Evolutionary conservation across 1,140 invertebrate species (phyloP).

Genomic region (Nilaparvata lugens): DNA sequence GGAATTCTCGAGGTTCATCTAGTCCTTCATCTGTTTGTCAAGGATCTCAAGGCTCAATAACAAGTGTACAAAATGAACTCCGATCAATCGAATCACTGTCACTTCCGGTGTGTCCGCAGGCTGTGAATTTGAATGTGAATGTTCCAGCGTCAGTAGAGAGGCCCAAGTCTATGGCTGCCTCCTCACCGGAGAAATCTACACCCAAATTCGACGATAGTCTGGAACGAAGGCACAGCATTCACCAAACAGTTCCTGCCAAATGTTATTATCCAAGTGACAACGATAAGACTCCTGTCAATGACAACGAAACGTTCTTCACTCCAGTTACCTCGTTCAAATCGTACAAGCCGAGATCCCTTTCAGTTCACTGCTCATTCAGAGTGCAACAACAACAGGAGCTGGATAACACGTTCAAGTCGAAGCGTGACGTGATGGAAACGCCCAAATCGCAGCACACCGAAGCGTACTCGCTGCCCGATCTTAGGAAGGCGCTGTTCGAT

Average conservation of each 20-base stretch:
- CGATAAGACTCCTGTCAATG: not conserved
- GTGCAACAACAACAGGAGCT: constrained; percentile 7
- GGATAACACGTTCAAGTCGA: not conserved
- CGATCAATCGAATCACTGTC: too few relatives aligned
- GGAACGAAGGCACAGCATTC: not conserved
- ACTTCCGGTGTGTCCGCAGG: too few relatives aligned
- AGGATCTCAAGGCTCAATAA: constrained; percentile 17
- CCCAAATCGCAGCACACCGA: constrained; percentile 23
- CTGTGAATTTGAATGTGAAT: too few relatives aligned
- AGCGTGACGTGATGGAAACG: not conserved
- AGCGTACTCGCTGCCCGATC: constrained; percentile 32
- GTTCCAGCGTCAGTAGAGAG: not conserved
- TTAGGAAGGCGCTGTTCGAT: constrained; percentile 28
- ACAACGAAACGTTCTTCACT: constrained; percentile 15
- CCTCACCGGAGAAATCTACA: not conserved
- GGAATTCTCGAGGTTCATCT: constrained; percentile 34
- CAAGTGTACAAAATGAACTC: not conserved
- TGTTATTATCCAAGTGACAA: not conserved
- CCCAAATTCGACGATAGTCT: not conserved
- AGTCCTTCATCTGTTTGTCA: constrained; percentile 15
- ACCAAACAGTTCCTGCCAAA: not conserved
- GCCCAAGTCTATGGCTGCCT: not conserved
- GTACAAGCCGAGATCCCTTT: constrained; percentile 19
- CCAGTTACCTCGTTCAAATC: constrained; percentile 23
- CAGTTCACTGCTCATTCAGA: constrained; percentile 22